Evolutionary conservation across 2,888 invertebrate genomes (phyloP), one percentile per base, ranked within the genome.

Genomic region (Drosophila buzzatii): DNA sequence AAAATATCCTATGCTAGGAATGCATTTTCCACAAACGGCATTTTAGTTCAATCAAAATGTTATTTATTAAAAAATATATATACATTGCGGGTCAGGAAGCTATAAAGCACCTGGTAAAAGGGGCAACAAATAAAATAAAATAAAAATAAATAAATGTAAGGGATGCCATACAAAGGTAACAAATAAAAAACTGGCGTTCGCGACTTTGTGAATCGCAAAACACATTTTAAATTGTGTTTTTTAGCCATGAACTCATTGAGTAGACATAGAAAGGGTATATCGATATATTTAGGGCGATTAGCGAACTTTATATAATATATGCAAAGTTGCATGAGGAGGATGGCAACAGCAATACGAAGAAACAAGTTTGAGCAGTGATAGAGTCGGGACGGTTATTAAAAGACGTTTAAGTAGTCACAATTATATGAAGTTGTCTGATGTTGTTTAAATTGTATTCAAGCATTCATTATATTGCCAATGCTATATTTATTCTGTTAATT

Each of bases 151-250:
- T 0, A 16, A 20, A 61, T 20, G 44, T 31, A 37, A n/a, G n/a
- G 44, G 42, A 35, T 16, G 12, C 35, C 62, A 44, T 37, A 27
- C 47, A 58, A 58, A 20, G 8, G 4, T 5, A 58, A n/a, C 23
- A 58, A 47, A 39, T 23, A 23, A 18, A 33, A 31, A 62, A 62
- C 47, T 33, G 23, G 62, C 16, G 53, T 39, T 33, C 16, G 41
- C 44, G 44, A 49, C 66, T 45, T 35, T 57, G 57, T 31, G 39
- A 41, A 39, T 63, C 45, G 55, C 61, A 67, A 68, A 63, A 67
- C 67, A 68, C 31, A 44, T 56, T 18, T 53, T 41, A 59, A 70
- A 69, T 56, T 73, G 72, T 66, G 57, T 45, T 60, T 70, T 65
- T 53, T n/a, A n/a, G 39, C 23, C 33, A 33, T 39, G n/a, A 12